Conservation (phyloP, 2,888 invertebrate genomes). For the Epirrhoe tristata region DNA sequence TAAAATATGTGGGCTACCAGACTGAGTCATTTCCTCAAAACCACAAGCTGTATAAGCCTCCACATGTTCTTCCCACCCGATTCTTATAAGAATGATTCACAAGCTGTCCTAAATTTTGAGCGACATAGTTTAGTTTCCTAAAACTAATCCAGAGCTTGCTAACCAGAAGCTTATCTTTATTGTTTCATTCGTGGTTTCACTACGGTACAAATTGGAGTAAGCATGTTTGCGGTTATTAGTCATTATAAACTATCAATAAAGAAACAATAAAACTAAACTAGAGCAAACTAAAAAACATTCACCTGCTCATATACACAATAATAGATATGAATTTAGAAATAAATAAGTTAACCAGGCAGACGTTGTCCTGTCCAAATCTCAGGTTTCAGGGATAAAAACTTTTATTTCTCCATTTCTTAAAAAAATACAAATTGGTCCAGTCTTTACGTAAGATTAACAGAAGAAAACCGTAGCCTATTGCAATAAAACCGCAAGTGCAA, state of each 20-base stretch:
- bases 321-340: neutral
- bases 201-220: neutral
- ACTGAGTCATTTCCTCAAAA: conserved; percentile 13
- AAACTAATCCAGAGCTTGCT: conserved; percentile 19
- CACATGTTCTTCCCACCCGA: conserved; percentile 19
- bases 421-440: too few species aligned
- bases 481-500: neutral
- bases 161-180: conserved; percentile 24
- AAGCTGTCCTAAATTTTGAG: conserved; percentile 22
- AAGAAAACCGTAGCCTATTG: neutral
- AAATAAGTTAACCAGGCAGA: neutral
- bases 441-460: neutral
- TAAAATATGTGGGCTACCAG: conserved; percentile 3
- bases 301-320: neutral
- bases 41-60: conserved; percentile 18
- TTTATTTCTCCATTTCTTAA: too few species aligned
- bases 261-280: neutral
- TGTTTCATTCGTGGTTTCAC: conserved; percentile 13
- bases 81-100: conserved; percentile 28
- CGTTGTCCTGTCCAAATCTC: too few species aligned
- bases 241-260: conserved; percentile 5
- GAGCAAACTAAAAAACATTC: too few species aligned
- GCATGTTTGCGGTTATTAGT: conserved; percentile 12
- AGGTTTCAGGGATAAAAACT: too few species aligned
- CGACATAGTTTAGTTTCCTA: conserved; percentile 31